Conservation (phyloP, 2,113 vertebrate species). For the Antechinus stuartii region DNA sequence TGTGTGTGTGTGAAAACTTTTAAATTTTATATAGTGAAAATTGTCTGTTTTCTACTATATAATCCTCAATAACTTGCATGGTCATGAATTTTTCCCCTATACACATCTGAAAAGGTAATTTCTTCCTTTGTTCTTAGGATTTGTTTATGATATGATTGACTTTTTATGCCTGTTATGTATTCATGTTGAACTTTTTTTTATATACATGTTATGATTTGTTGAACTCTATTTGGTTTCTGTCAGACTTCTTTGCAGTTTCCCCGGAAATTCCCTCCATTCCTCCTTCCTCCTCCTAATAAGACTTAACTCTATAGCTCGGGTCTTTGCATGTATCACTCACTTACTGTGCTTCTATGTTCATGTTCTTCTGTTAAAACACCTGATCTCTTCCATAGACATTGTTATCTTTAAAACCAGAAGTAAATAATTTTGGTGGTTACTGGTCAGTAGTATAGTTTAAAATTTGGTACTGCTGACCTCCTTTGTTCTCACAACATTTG, state of each 20-base stretch:
- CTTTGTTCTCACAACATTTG: neutral
- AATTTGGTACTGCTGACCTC: neutral
- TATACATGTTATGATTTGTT: neutral
- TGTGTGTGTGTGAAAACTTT: too few relatives aligned
- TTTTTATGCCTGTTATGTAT: neutral
- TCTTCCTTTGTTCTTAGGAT: too few relatives aligned
- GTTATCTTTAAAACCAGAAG: neutral
- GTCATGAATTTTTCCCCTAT: too few relatives aligned
- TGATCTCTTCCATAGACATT: neutral
- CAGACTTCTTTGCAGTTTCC: neutral
- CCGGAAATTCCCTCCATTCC: neutral
- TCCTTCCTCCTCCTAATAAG: neutral
- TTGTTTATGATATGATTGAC: neutral
- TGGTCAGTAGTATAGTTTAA: neutral
- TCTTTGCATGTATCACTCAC: neutral
- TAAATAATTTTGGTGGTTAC: neutral
- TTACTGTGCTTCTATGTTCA: neutral
- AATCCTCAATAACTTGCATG: too few relatives aligned
- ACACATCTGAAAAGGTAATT: too few relatives aligned
- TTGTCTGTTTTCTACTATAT: too few relatives aligned
- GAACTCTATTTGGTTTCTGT: neutral
- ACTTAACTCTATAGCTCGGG: neutral
- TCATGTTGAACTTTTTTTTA: neutral
- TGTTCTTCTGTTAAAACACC: neutral
- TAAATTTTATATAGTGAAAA: too few relatives aligned